Conservation (phyloP, 2,888 invertebrate genomes). For the Villa cingulata region DNA sequence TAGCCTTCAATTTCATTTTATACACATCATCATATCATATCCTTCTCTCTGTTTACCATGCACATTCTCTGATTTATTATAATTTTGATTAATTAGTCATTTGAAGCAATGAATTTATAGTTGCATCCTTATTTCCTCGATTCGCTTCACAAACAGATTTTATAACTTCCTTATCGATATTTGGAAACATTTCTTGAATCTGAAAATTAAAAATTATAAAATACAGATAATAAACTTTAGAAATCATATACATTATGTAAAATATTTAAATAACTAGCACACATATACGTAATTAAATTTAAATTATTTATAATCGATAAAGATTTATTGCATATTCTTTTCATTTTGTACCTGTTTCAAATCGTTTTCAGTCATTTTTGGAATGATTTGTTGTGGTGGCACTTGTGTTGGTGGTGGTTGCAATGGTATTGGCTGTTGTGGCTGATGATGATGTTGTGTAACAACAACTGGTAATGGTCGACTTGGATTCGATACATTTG, state of each 20-base stretch:
- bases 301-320: not conserved
- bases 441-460: constrained; percentile 24
- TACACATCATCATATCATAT: not conserved
- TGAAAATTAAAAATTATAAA: constrained; percentile 32
- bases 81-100: constrained; percentile 61
- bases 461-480: constrained; percentile 28
- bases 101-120: constrained; percentile 79
- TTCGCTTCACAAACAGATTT: constrained; percentile 83
- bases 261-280: too few species aligned
- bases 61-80: not conserved
- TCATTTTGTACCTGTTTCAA: constrained; percentile 43
- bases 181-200: constrained; percentile 95
- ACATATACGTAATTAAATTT: too few species aligned
- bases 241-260: too few species aligned
- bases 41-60: not conserved
- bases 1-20: too few species aligned
- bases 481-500: constrained; percentile 31
- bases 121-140: constrained; percentile 75
- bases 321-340: not conserved
- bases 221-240: too few species aligned
- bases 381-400: too few species aligned
- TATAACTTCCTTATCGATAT: constrained; percentile 84
- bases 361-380: constrained; percentile 42
- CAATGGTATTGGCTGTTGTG: constrained; percentile 23
- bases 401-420: too few species aligned